These are phyloP conservation scores for Drosophila malerkotliana DNA, from an alignment of 1,140 invertebrate genomes.

Conservation along the genomic window DNA sequence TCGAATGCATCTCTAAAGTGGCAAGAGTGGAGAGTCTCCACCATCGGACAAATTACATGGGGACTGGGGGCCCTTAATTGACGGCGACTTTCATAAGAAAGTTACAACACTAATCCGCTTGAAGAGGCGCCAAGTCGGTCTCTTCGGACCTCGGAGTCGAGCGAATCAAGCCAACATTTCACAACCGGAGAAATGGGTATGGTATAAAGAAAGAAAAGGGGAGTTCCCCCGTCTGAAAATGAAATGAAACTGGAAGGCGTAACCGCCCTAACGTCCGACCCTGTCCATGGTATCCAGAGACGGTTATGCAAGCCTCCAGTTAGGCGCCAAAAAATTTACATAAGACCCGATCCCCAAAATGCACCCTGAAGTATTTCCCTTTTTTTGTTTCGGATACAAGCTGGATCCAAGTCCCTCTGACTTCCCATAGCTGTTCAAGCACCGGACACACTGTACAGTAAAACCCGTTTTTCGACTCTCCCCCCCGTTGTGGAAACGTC, in stretches of 20 bases:
- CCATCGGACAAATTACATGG: conserved; percentile 3
- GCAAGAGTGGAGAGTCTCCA: background rate
- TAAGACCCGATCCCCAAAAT: conserved; percentile 8
- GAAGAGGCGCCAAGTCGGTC: conserved; percentile 30
- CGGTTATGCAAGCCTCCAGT: conserved; percentile 28
- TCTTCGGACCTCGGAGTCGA: conserved; percentile 6
- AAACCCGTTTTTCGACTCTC: conserved; percentile 44
- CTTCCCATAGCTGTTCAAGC: conserved; percentile 39
- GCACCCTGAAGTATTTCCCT: background rate
- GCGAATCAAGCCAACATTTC: conserved; percentile 20
- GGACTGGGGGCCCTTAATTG: conserved; percentile 36
- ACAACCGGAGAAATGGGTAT: conserved; percentile 8
- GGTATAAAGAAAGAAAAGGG: background rate
- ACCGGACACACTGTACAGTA: conserved; percentile 44
- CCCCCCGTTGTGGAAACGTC: background rate
- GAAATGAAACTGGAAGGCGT: conserved; percentile 31
- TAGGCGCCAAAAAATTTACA: conserved; percentile 36
- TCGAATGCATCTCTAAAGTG: conserved; percentile 38
- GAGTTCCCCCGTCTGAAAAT: conserved; percentile 5
- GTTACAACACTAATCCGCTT: conserved; percentile 48
- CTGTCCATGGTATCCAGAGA: conserved; percentile 17
- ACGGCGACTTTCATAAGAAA: conserved; percentile 55
- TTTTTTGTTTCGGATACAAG: background rate
- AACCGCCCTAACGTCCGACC: conserved; percentile 27
- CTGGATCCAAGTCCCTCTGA: background rate